Evolutionary conservation across 2,113 vertebrate genomes (phyloP).

Genomic region (Xiphophorus couchianus): DNA sequence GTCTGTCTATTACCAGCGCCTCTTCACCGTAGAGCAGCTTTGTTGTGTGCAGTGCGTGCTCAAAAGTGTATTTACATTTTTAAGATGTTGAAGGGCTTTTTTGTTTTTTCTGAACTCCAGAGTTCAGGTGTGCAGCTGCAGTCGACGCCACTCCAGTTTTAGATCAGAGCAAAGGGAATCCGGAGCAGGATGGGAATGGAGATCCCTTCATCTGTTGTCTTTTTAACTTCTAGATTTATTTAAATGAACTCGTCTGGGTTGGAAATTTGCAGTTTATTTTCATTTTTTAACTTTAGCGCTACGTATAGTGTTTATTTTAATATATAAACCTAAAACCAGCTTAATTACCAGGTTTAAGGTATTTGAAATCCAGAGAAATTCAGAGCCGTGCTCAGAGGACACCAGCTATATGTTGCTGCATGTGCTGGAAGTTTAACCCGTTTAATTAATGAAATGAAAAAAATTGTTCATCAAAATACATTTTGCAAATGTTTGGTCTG

Average conservation of each 20-base stretch:
- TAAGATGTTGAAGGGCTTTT: conserved; percentile 48
- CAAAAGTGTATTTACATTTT: conserved; percentile 40
- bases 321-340: background rate
- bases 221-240: conserved; percentile 1
- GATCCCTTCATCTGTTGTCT: background rate
- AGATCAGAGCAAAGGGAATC: conserved; percentile 1
- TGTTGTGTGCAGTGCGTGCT: conserved; percentile 8
- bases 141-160: background rate
- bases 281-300: background rate
- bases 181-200: background rate
- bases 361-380: background rate
- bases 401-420: background rate
- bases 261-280: background rate
- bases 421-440: background rate
- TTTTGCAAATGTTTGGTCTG: background rate
- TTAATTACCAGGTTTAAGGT: background rate
- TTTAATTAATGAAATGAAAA: too few relatives aligned
- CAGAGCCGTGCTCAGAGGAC: conserved; percentile 3
- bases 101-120: conserved; percentile 13
- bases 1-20: background rate
- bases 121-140: conserved; percentile 23
- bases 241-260: too few relatives aligned
- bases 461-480: background rate
- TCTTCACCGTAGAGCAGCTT: conserved; percentile 15
- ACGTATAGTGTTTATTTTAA: background rate